Percentiles rank a stretch among this genome's conserved stretches.
Evolutionary conservation across 2,888 invertebrate genomes (phyloP).

Genomic region (Philereme transversata): DNA sequence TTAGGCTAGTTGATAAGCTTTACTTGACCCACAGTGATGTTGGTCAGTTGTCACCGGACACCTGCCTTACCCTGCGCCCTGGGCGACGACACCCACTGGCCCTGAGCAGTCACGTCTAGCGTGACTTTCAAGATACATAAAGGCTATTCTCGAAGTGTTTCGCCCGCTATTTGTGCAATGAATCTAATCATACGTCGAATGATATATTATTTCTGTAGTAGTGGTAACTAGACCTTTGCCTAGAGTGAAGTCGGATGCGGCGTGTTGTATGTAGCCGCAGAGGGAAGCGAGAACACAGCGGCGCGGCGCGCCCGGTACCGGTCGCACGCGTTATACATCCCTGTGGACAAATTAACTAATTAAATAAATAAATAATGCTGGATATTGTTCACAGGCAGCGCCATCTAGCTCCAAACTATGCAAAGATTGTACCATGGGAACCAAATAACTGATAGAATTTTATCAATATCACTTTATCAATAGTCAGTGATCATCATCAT

Average conservation of each 20-base stretch:
- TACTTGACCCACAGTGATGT: too few relatives aligned
- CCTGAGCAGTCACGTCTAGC: too few relatives aligned
- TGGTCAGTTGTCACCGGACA: too few relatives aligned
- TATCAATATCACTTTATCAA: too few relatives aligned
- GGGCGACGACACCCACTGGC: too few relatives aligned
- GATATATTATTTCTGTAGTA: background rate
- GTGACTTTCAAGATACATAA: background rate
- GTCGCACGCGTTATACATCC: constrained; percentile 47
- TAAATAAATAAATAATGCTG: background rate
- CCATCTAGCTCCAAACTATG: too few relatives aligned
- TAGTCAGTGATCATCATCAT: too few relatives aligned
- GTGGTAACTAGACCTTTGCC: background rate
- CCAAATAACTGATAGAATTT: too few relatives aligned
- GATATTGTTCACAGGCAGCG: too few relatives aligned
- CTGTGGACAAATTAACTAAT: constrained; percentile 34
- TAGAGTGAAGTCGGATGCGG: constrained; percentile 17
- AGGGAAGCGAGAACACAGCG: constrained; percentile 26
- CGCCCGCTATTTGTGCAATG: background rate
- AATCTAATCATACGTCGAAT: background rate
- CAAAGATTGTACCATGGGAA: too few relatives aligned
- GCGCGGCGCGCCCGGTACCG: constrained; percentile 17
- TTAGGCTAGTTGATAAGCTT: too few relatives aligned
- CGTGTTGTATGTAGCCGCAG: constrained; percentile 25
- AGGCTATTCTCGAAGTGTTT: background rate
- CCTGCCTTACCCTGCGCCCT: too few relatives aligned